Conservation (phyloP, 2,888 invertebrate species). For the Acanthosepion esculentum region DNA sequence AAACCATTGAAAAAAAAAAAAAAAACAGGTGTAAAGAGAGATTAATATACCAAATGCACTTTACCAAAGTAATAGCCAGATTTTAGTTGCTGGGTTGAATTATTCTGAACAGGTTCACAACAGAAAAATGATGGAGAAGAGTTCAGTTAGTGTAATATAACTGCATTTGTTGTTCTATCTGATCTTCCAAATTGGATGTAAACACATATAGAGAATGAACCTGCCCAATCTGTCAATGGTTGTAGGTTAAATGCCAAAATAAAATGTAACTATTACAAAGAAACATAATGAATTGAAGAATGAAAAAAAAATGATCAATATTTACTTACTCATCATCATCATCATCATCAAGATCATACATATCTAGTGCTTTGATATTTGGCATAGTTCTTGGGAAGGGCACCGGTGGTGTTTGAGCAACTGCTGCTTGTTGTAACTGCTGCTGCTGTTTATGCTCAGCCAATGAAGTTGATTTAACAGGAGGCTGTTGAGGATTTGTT, state of each 20-base stretch:
- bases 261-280: not conserved
- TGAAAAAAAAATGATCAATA: not conserved
- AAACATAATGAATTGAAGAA: not conserved
- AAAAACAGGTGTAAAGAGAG: too few relatives aligned
- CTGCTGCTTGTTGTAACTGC: not conserved
- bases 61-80: too few relatives aligned
- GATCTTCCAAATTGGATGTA: not conserved
- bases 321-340: slow-evolving; percentile 2
- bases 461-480: not conserved
- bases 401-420: not conserved
- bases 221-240: not conserved
- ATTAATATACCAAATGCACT: too few relatives aligned
- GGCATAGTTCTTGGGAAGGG: not conserved
- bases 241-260: not conserved
- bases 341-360: not conserved
- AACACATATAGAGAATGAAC: too few relatives aligned
- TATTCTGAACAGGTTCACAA: not conserved
- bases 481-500: not conserved
- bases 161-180: not conserved
- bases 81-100: too few relatives aligned
- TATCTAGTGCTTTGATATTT: not conserved
- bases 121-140: not conserved
- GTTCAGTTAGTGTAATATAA: not conserved
- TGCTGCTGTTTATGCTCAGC: not conserved
- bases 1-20: too few relatives aligned